Percentiles rank a stretch among this genome's conserved stretches.
Conservation (phyloP, 2,113 vertebrate genomes). For the Cinclus cinclus region DNA sequence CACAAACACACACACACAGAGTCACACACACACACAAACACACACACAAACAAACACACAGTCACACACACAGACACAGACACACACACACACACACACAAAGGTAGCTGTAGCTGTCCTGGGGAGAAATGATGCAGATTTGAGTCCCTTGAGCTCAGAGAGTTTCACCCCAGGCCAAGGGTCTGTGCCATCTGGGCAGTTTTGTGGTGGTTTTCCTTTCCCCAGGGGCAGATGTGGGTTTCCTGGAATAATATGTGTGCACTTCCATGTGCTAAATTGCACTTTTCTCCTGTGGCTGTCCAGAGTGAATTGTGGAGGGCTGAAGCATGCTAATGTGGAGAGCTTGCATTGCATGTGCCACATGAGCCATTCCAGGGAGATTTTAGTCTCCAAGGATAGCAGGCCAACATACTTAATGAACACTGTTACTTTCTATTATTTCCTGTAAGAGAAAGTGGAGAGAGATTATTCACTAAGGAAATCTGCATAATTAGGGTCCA, state of each 20-base stretch:
- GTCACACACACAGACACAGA: neutral
- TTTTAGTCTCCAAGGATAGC: constrained; percentile 11
- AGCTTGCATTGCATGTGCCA: neutral
- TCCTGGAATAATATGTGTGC: neutral
- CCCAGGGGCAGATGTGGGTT: neutral
- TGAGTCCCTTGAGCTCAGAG: neutral
- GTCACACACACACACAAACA: rapidly evolving
- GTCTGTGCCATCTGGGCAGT: neutral
- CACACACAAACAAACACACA: no score
- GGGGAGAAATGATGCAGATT: rapidly evolving
- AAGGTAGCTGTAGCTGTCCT: neutral
- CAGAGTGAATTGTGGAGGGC: neutral
- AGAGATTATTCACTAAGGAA: constrained; percentile 44
- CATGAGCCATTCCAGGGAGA: neutral
- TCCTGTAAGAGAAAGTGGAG: constrained; percentile 43
- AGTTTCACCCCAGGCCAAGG: neutral
- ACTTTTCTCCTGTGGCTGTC: neutral
- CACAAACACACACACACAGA: neutral
- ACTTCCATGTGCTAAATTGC: neutral
- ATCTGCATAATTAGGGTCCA: constrained; percentile 62
- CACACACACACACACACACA: neutral
- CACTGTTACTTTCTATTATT: constrained; percentile 23
- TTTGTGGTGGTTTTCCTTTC: neutral
- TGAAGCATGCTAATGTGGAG: neutral
- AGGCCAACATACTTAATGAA: constrained; percentile 47